Base-by-base conservation (phyloP, 2,888 invertebrate genomes). In the Brachypalpus laphriformis region DNA sequence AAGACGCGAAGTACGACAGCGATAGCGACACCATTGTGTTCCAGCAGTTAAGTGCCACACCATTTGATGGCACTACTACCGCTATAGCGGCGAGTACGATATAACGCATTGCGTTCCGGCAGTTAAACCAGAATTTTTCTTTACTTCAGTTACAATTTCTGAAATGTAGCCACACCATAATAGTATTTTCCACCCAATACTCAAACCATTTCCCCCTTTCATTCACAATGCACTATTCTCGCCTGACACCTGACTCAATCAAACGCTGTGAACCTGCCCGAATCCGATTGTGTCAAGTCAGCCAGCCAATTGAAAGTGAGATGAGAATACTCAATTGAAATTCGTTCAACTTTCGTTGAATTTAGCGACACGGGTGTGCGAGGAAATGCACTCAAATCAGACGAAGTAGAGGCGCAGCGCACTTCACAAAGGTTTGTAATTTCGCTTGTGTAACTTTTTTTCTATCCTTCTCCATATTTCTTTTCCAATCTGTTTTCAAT, bases 391-490 rank as follows among this genome's bases (percentile, higher is more conserved):
- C 85, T 85, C 85, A 81, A 83, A 54, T 82, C 87, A 88, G 88
- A 88, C 87, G 88, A 88, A 88, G 87, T 87, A 83, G 78, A 87
- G 87, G 87, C 87, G 80, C 87, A 88, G 88, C 88, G n/a, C n/a
- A n/a, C n/a, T n/a, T 88, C 88, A 88, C 87, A 87, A 87, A 88
- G 86, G 87, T 88, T 87, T 88, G 87, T 88, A 88, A 70, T 72
- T 76, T 86, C 87, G 74, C 78, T 82, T 85, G 85, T 85, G 85
- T 85, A 85, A 85, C 71, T 61, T 61, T 68, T 81, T 51, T 57
- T n/a, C n/a, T n/a, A n/a, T n/a, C 20, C 31, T 11, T 16, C 34
- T 57, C 8, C 31, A 66, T 34, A 9, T 34, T 9, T n/a, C 42
- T 51, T 49, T 40, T 31, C 31, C 56, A 70, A 70, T 56, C 42